These are phyloP conservation scores for Apaloderma vittatum DNA, from an alignment of 2,113 vertebrate genomes.

Conservation along the genomic window DNA sequence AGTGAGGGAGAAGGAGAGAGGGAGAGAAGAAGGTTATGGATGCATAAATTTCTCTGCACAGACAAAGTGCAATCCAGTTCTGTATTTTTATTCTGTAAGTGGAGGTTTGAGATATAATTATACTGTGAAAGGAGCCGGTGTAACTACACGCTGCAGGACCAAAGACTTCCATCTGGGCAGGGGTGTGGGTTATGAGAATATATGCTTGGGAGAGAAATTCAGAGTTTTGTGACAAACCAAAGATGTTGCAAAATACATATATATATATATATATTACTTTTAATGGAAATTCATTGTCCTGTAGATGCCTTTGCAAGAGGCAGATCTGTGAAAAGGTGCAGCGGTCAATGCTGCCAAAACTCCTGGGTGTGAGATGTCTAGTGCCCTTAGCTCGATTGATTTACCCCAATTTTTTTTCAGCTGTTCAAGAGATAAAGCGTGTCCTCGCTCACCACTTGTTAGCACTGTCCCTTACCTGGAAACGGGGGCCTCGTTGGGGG, in stretches of 20 bases:
- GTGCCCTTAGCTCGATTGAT: conserved; percentile 59
- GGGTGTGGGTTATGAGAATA: conserved; percentile 69
- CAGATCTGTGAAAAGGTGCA: conserved; percentile 62
- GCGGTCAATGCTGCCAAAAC: conserved; percentile 35
- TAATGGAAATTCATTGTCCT: conserved; percentile 32
- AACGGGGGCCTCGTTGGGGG: conserved; percentile 38
- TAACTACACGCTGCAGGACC: conserved; percentile 61
- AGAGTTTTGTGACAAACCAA: conserved; percentile 55
- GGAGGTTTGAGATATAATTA: conserved; percentile 71
- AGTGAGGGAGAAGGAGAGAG: conserved; percentile 52
- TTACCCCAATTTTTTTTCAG: conserved; percentile 72
- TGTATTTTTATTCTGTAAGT: conserved; percentile 73
- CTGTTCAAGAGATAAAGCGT: conserved; percentile 79
- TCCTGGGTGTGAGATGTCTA: conserved; percentile 61
- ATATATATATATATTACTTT: neutral
- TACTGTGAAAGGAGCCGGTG: conserved; percentile 72
- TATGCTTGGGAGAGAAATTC: conserved; percentile 49
- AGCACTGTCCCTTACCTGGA: conserved; percentile 83
- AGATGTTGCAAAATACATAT: conserved; percentile 34
- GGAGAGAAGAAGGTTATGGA: conserved; percentile 54
- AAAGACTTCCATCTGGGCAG: conserved; percentile 71
- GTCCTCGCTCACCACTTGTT: conserved; percentile 95
- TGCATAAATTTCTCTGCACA: conserved; percentile 58
- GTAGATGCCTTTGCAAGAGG: conserved; percentile 59
- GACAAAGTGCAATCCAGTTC: conserved; percentile 58